Evolutionary conservation across 2,888 invertebrate species (phyloP), one percentile per base, ranked within the genome.

Genomic region (Diplolepis rosae): DNA sequence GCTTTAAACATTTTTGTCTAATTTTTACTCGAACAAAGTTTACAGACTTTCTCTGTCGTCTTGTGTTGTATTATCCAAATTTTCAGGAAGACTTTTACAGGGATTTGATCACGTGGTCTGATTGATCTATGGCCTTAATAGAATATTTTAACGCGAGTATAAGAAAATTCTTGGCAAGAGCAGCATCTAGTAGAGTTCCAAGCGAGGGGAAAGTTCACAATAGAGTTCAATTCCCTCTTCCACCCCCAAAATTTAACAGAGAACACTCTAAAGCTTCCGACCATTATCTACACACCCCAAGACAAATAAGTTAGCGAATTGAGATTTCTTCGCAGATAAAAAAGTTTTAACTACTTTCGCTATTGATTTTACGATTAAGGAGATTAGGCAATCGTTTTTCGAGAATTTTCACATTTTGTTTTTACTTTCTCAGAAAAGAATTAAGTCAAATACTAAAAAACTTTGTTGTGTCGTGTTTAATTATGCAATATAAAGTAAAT

Each of bases 321-420:
- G 30, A 52, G 52, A 52, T 52, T 30, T 15, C 7, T 4, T 15
- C 13, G 52, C 28, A 52, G 27, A 52, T 28, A 54, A 54, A 56
- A 35, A 61, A 24, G 35, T 13, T 24, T 22, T 22, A 5, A 56
- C 35, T 24, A 24, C 39, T 61, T 39, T 39, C 24, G 35, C 7
- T 24, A 61, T 61, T 24, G 61, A 39, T 61, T 61, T 61, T 61
- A 24, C 13, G 24, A 61, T 61, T 61, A 61, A 24, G 61, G 13
- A n/a, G 4, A 7, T 39, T 24, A 9, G 24, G 9, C 4, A 2
- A 24, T 24, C 22, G 9, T n/a, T n/a, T n/a, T n/a, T n/a, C n/a
- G n/a, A n/a, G n/a, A n/a, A n/a, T n/a, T n/a, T n/a, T n/a, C n/a
- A n/a, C n/a, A n/a, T n/a, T n/a, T n/a, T n/a, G n/a, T n/a, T n/a